Base-by-base conservation (phyloP, 2,888 invertebrate genomes). In the Troglohyphantes excavatus region DNA sequence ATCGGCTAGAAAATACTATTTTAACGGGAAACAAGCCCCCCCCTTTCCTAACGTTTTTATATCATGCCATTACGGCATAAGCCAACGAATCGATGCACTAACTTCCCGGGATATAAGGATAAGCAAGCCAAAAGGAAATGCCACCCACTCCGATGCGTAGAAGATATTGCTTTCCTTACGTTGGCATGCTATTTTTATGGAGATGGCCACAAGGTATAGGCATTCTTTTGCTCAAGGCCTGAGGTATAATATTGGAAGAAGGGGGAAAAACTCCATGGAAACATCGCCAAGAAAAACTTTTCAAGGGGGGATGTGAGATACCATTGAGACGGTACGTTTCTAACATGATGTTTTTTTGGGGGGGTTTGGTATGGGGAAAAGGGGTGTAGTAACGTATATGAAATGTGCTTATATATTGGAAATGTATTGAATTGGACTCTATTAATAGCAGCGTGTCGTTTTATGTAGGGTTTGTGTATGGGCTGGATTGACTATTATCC, bases 101-200 rank as follows among this genome's bases (percentile, higher is more conserved):
- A 76, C 78, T 65, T 78, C 65, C 43, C 17, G 26, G 33, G 29
- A 23, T 79, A 46, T 63, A 53, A 21, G 84, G 67, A 65, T 75
- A 75, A 75, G 29, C 75, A 63, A 84, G 46, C 63, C 53, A 84
- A 46, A 63, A 17, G 84, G 67, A 84, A 75, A 67, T 53, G 17
- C 26, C 17, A 5, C 23, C 43, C 17, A 17, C 19, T 19, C 70
- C 86, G 72, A 82, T 82, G 68, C 53, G 19, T 29, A 68, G 53
- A 43, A 61, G 61, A 86, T 78, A 79, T 86, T 86, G 79, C 86
- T 72, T 86, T 29, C 53, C 61, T 72, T 46, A 26, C 65, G 53
- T 65, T 84, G 61, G 29, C 53, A 72, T 72, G 63, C 59, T 72
- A 70, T 86, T 86, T 86, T 86, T 86, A 86, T 86, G 86, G 86